A percentile compares a stretch with the other conserved stretches of the same genome.
Evolutionary conservation across 1,140 invertebrate species (phyloP).

Genomic region (Plectrocnemia conspersa): DNA sequence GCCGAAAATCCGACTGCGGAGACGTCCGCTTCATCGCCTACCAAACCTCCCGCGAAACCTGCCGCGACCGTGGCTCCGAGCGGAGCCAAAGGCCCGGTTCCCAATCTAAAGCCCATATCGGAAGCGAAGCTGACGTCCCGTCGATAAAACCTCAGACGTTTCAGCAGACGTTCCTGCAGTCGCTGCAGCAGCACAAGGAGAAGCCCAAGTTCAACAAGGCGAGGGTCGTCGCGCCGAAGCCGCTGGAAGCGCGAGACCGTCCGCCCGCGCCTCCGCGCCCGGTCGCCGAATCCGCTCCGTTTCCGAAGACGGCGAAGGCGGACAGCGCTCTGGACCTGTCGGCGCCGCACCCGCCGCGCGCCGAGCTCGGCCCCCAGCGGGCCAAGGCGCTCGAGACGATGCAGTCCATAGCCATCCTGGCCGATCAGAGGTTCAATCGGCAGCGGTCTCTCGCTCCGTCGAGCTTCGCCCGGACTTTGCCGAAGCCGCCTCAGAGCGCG

Average conservation of each 20-base stretch:
- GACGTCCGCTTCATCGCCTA: slow-evolving; percentile 35
- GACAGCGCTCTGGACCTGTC: slow-evolving; percentile 49
- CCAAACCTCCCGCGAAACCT: slow-evolving; percentile 33
- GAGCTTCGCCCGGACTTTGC: slow-evolving; percentile 27
- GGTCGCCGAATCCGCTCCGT: slow-evolving; percentile 20
- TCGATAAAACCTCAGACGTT: slow-evolving; percentile 47
- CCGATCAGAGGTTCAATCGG: slow-evolving; percentile 44
- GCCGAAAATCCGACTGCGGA: slow-evolving; percentile 40
- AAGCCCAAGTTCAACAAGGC: slow-evolving; percentile 48
- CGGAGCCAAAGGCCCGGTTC: slow-evolving; percentile 48
- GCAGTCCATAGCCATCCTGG: slow-evolving; percentile 51
- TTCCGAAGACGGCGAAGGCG: slow-evolving; percentile 33
- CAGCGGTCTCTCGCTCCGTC: slow-evolving; percentile 25
- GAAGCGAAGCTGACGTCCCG: slow-evolving; percentile 46
- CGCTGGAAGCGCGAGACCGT: slow-evolving; percentile 41
- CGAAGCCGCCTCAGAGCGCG: slow-evolving; percentile 22
- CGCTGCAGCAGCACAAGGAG: slow-evolving; percentile 45
- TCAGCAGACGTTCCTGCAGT: slow-evolving; percentile 51
- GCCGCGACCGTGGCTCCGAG: slow-evolving; percentile 35
- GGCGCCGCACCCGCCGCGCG: slow-evolving; percentile 46
- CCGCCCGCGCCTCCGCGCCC: slow-evolving; percentile 16
- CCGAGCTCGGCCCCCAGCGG: slow-evolving; percentile 46
- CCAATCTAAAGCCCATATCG: slow-evolving; percentile 51
- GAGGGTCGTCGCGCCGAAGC: slow-evolving; percentile 48
- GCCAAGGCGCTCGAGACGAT: slow-evolving; percentile 50